A percentile compares a stretch with the other conserved stretches of the same genome.
Conservation (phyloP, 2,113 vertebrate species). For the Malurus alboscapulatus region DNA sequence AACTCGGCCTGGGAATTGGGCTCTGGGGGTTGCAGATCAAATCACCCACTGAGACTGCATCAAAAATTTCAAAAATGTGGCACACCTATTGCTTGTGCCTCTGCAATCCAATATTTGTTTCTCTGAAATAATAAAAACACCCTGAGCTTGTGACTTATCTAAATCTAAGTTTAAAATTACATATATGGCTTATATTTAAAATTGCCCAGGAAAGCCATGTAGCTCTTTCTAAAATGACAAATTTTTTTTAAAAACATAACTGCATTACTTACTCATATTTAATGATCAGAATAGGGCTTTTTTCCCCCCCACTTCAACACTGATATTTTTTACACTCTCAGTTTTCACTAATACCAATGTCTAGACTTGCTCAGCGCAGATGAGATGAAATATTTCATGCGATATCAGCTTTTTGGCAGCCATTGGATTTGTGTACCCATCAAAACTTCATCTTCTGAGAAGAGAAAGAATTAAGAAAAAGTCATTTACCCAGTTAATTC, state of each 20-base stretch:
- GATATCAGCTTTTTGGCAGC: constrained; percentile 66
- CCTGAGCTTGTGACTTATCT: background rate
- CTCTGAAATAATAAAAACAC: constrained; percentile 28
- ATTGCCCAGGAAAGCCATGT: background rate
- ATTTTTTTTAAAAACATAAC: background rate
- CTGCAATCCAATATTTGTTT: background rate
- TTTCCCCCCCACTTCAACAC: background rate
- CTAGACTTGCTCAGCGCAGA: constrained; percentile 29
- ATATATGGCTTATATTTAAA: constrained; percentile 40
- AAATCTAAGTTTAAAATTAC: constrained; percentile 15
- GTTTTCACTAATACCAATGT: constrained; percentile 59
- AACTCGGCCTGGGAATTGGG: constrained; percentile 10
- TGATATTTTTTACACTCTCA: constrained; percentile 18
- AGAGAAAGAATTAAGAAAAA: constrained; percentile 70
- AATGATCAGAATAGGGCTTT: background rate
- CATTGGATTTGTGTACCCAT: constrained; percentile 64
- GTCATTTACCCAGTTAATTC: constrained; percentile 62
- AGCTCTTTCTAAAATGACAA: background rate
- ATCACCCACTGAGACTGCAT: background rate
- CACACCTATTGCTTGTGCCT: constrained; percentile 4
- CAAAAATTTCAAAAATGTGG: constrained; percentile 37
- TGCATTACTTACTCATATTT: constrained; percentile 45
- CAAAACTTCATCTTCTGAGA: constrained; percentile 72
- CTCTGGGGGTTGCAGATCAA: constrained; percentile 43
- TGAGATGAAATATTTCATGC: constrained; percentile 63